Conservation (phyloP, 2,888 invertebrate genomes). For the Melanophora roralis region DNA sequence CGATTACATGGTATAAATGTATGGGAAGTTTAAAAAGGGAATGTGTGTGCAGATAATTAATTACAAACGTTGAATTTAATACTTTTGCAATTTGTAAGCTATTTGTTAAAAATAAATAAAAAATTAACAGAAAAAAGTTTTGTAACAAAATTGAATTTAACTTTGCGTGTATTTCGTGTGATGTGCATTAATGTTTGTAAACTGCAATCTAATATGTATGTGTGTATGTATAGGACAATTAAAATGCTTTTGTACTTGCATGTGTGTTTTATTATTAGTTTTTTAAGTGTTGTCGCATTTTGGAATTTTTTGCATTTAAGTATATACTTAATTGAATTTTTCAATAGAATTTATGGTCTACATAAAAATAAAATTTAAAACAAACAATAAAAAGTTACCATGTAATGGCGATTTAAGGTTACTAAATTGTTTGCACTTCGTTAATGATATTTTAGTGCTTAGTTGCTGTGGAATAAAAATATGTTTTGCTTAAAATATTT, state of each 20-base stretch:
- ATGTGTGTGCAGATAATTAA: slow-evolving; percentile 56
- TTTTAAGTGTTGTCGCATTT: slow-evolving; percentile 15
- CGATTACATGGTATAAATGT: neutral
- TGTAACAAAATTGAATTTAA: slow-evolving; percentile 54
- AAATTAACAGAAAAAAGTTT: slow-evolving; percentile 16
- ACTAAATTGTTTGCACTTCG: slow-evolving; percentile 34
- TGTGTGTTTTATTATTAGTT: slow-evolving; percentile 15
- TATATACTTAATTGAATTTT: slow-evolving; percentile 52
- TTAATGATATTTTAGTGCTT: slow-evolving; percentile 23
- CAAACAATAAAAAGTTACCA: neutral
- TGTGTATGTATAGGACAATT: neutral
- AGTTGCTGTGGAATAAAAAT: neutral
- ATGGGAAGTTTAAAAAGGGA: neutral
- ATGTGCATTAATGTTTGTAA: too few relatives aligned
- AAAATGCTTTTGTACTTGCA: neutral
- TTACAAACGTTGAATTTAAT: slow-evolving; percentile 61
- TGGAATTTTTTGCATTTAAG: slow-evolving; percentile 1
- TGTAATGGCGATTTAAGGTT: slow-evolving; percentile 5
- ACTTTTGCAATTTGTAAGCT: slow-evolving; percentile 60
- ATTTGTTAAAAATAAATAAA: slow-evolving; percentile 52
- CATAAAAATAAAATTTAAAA: neutral
- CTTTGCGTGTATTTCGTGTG: neutral
- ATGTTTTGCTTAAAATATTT: neutral
- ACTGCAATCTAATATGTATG: neutral
- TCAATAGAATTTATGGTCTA: slow-evolving; percentile 39